Evolutionary conservation across 1,140 invertebrate genomes (phyloP), one percentile per base, ranked within the genome.

Genomic region (Eumaeus atala): DNA sequence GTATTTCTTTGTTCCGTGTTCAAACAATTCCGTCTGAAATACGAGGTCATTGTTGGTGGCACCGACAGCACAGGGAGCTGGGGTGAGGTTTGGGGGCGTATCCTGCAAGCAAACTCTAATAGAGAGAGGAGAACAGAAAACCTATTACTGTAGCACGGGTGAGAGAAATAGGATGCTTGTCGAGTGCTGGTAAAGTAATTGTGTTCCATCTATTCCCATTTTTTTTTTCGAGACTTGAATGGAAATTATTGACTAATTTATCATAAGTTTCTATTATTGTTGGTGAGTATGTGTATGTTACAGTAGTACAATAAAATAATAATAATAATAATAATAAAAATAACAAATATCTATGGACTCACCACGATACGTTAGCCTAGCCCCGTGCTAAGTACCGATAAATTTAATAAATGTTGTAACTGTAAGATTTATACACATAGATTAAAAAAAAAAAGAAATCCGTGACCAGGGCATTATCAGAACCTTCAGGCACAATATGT

Each of bases 41-140:
- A 86, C 80, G 83, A 80, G 79, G 83, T 86, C 83, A 81, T 86
- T 83, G 83, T 83, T 77, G 80, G 74, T 83, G 77, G 76, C 77
- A 77, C 72, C 72, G 75, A 70, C 74, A 72, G 73, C 67, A 67
- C 66, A 70, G 62, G 72, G 55, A 61, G 67, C 64, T 54, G 59
- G 67, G 67, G 58, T 53, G 49, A 64, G 62, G 65, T 54, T 14
- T 33, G 54, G 64, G 67, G 66, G 69, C 51, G 74, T 56, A 67
- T 61, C 57, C 61, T 58, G 63, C 21, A 28, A 28, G 21, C 21
- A 28, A 62, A 61, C 68, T 69, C 63, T 66, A 62, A 69, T 52
- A 58, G 66, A 67, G 68, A 62, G 72, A 70, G 66, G 56, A 63
- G 64, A 63, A 69, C 71, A 74, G 56, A 76, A 70, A 81, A 80